Conservation (phyloP, 2,888 invertebrate species). For the Acanthosepion lycidas region DNA sequence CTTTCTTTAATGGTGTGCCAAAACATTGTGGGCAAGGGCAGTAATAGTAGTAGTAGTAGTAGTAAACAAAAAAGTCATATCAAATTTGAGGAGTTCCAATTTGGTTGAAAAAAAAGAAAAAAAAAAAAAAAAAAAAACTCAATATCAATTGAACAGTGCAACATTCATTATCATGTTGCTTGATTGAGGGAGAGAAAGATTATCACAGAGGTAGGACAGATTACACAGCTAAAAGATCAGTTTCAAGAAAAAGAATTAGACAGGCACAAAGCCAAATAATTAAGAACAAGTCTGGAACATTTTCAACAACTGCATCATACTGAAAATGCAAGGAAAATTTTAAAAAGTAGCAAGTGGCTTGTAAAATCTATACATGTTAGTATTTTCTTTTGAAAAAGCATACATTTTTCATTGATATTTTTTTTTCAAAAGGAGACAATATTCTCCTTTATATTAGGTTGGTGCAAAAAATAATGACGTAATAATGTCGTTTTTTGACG, state of each 20-base stretch:
- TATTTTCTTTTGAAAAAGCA: background rate
- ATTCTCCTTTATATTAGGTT: too few species aligned
- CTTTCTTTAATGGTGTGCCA: background rate
- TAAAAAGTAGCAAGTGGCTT: background rate
- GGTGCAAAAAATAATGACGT: too few species aligned
- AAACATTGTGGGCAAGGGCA: conserved; percentile 22
- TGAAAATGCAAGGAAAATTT: conserved; percentile 7
- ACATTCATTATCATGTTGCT: background rate
- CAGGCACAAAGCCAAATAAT: background rate
- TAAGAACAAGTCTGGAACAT: conserved; percentile 18
- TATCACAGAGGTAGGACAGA: conserved; percentile 23
- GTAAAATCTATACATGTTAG: background rate
- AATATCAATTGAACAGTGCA: background rate
- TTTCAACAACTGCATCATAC: conserved; percentile 21
- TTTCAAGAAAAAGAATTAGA: background rate
- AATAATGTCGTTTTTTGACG: too few species aligned
- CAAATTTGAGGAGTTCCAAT: background rate
- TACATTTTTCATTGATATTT: background rate
- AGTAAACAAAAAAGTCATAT: background rate
- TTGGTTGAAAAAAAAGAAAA: background rate
- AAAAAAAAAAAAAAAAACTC: background rate
- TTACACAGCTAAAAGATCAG: conserved; percentile 21
- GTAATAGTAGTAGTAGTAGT: background rate
- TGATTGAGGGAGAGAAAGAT: background rate
- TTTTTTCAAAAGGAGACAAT: background rate